Evolutionary conservation across 2,888 invertebrate species (phyloP), one percentile per base, ranked within the genome.

Genomic region (Agriopis leucophaearia): DNA sequence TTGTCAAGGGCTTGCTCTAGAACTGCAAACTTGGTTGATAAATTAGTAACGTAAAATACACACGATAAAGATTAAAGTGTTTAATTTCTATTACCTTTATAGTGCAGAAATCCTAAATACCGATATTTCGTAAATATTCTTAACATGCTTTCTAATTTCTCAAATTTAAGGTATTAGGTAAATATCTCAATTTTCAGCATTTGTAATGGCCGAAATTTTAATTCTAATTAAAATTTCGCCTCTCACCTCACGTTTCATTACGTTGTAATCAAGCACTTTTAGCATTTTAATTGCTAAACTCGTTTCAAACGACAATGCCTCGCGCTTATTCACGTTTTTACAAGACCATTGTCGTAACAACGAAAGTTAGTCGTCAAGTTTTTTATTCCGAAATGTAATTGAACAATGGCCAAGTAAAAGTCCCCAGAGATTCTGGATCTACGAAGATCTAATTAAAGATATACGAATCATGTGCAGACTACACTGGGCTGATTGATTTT

Each of bases 361-460:
- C 66, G 75, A 75, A 72, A 73, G 75, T 73, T 69, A 69, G 71
- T 62, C 55, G 64, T 68, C 69, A 70, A 62, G 64, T 66, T 66
- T n/a, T 70, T 73, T 66, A 64, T 61, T 45, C 51, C 38, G 55
- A 71, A 71, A 71, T 60, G 70, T 59, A 69, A 72, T 75, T 72
- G 73, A 73, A 72, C 75, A 75, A 72, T 72, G 72, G 47, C 38
- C 48, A 38, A 16, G 48, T 47, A 70, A 72, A 72, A 75, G 72
- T 75, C 72, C 40, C 69, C 18, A 16, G 66, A 64, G 70, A 69
- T 38, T 45, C 40, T 44, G 16, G 70, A 70, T 71, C 71, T 64
- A 48, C 60, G 50, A 47, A 69, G 73, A 73, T 73, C 56, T 73
- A 70, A 75, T 73, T 72, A 75, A 70, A 73, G 75, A 75, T 75